Conservation (phyloP, 2,888 invertebrate species). For the Ophion ellenae region DNA sequence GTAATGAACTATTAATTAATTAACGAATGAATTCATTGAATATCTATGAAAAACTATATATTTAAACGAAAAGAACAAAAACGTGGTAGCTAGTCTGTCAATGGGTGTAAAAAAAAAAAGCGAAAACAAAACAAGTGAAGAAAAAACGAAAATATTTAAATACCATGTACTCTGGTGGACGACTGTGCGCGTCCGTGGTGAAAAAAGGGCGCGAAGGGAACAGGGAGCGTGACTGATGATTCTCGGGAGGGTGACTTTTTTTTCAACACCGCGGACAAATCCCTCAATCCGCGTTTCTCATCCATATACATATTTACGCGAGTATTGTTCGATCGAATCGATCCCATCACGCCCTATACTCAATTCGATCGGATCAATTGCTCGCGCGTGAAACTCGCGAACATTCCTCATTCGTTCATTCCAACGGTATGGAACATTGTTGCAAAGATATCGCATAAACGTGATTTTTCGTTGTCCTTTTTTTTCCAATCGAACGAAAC, state of each 20-base stretch:
- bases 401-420: constrained; percentile 57
- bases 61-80: constrained; percentile 78
- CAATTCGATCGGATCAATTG: not conserved
- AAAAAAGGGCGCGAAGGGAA: constrained; percentile 57
- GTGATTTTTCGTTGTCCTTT: not conserved
- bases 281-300: not conserved
- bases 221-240: constrained; percentile 60
- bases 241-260: constrained; percentile 59
- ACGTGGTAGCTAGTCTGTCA: constrained; percentile 83
- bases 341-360: no score
- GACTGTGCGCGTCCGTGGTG: constrained; percentile 58
- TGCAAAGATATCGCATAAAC: not conserved
- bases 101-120: constrained; percentile 81
- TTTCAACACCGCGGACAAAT: constrained; percentile 13
- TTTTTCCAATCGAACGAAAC: constrained; percentile 1
- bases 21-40: constrained; percentile 80
- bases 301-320: not conserved
- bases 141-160: constrained; percentile 80
- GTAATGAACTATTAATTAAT: constrained; percentile 82
- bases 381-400: not conserved
- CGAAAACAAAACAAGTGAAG: constrained; percentile 61
- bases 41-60: constrained; percentile 80
- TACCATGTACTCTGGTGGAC: constrained; percentile 75
- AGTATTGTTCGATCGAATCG: no score
- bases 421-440: constrained; percentile 13